Evolutionary conservation across 2,113 vertebrate genomes (phyloP).

Genomic region (Ceyx margarethae): DNA sequence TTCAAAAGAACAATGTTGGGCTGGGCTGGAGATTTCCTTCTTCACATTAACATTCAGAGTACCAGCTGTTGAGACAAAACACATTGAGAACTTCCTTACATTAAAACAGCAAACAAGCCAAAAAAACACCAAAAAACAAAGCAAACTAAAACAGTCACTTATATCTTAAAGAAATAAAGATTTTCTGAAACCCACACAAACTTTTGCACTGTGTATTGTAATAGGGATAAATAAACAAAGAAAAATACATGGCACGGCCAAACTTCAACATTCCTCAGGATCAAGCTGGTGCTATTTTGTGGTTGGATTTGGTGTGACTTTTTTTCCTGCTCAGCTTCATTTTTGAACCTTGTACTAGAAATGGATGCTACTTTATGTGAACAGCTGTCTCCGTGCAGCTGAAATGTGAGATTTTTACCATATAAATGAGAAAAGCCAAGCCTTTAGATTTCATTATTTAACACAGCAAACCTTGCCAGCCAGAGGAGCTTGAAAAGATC

Average conservation of each 20-base stretch:
- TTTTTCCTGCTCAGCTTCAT: neutral
- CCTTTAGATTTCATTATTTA: neutral
- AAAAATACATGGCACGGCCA: neutral
- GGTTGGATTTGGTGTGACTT: neutral
- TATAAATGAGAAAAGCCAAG: neutral
- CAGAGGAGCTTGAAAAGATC: neutral
- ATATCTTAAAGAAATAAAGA: neutral
- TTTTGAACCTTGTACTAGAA: neutral
- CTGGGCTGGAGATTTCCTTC: conserved; percentile 88
- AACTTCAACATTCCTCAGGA: neutral
- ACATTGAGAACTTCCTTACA: conserved; percentile 35
- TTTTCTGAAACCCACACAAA: conserved; percentile 3
- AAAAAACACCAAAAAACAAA: neutral
- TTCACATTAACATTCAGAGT: conserved; percentile 89
- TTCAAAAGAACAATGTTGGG: conserved; percentile 92
- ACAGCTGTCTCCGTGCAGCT: neutral
- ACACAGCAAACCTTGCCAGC: neutral
- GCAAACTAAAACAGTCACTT: neutral
- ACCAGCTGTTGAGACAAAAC: conserved; percentile 72
- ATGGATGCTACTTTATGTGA: neutral
- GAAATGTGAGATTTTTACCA: neutral
- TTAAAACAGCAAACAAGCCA: conserved; percentile 15
- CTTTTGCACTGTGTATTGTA: neutral
- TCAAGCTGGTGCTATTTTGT: neutral
- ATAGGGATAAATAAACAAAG: neutral